Base-by-base conservation (phyloP, 2,113 vertebrate species). In the Nansenia antarctica region DNA sequence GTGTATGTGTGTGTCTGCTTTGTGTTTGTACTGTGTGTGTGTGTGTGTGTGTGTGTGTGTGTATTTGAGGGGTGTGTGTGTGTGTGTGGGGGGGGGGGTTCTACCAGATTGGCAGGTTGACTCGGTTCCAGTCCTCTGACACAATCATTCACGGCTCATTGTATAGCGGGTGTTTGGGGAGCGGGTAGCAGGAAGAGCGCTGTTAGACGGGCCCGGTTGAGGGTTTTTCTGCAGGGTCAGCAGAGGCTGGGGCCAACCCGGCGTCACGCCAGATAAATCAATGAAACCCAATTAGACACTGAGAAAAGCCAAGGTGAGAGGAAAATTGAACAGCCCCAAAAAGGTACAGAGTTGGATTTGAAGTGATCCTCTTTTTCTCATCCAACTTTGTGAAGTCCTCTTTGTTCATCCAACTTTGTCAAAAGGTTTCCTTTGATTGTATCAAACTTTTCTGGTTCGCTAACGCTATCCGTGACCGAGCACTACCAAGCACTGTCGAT, bases 201-300 rank as follows among this genome's bases (percentile, higher is more conserved):
- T 82, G 77, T 82, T 77, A 86, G 84, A 77, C 78, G 79, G 82
- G n/a, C 73, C 66, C 22, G 83, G 69, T 80, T 80, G 74, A 81
- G n/a, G 81, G 74, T 86, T 86, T 87, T 91, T 87, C 82, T 89
- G 90, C 89, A 79, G 83, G 90, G 85, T 92, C 91, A 91, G 90
- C 90, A 88, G 73, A 80, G 81, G 83, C 73, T 65, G 73, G 78
- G 59, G 82, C 87, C 84, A 82, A 85, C 76, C 67, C 75, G 71
- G 84, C 72, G 87, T 85, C 83, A 77, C 79, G 70, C 73, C 70
- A 70, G 78, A 86, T 83, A 88, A 91, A 91, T 92, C 90, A 87
- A 91, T 87, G 85, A 82, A 89, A 87, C 83, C 86, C 90, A 89
- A 90, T 89, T 91, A 90, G 86, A 87, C 73, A 69, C 76, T 20